These are phyloP conservation scores for Manis javanica DNA, from an alignment of 2,797 vertebrate species.

Conservation along the genomic window DNA sequence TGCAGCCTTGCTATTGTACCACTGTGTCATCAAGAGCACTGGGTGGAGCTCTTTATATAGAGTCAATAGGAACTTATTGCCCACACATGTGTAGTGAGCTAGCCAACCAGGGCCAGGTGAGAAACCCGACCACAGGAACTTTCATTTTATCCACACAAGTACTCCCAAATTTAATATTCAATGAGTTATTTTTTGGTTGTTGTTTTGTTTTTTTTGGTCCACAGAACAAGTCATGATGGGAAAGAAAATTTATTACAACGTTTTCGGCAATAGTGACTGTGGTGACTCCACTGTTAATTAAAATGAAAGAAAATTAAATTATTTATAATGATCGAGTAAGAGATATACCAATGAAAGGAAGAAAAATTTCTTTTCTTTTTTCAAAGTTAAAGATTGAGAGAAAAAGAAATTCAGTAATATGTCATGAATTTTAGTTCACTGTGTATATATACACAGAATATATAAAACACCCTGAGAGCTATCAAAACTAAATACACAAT, in stretches of 20 bases:
- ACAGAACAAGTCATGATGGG: neutral
- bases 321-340: neutral
- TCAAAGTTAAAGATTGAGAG: neutral
- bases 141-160: too few species aligned
- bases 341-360: neutral
- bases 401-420: neutral
- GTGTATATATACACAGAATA: neutral
- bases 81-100: too few species aligned
- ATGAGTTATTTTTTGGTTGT: too few species aligned
- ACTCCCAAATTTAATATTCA: neutral
- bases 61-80: too few species aligned
- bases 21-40: accelerated
- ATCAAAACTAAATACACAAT: neutral
- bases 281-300: neutral
- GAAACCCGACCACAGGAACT: too few species aligned
- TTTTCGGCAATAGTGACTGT: neutral
- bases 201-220: neutral
- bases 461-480: neutral
- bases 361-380: neutral
- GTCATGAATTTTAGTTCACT: neutral
- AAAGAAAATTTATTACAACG: slow-evolving; percentile 2
- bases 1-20: too few species aligned
- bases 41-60: too few species aligned
- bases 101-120: too few species aligned
- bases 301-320: neutral